phyloP scores from a whole-genome alignment of 1,140 invertebrate species.

The Semibalanus balanoides region DNA sequence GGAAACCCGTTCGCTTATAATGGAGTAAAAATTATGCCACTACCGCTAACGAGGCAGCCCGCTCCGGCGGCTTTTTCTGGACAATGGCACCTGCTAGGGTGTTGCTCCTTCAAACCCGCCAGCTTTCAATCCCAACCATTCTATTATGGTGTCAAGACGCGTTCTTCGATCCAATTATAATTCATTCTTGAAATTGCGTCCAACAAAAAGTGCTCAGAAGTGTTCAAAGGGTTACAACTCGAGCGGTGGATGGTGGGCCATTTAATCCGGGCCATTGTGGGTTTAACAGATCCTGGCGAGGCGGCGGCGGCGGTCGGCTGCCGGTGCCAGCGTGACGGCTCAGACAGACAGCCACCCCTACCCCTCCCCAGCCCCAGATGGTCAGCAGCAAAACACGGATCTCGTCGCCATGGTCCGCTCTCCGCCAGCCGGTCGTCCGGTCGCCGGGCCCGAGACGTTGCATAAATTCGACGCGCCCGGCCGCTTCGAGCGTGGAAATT shows the following conservation, averaged over 20 bases:
- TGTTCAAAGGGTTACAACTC: background rate
- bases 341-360: background rate
- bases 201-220: background rate
- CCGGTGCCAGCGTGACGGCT: background rate
- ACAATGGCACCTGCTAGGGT: background rate
- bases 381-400: background rate
- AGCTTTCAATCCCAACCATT: background rate
- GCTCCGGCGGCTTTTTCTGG: background rate
- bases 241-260: background rate
- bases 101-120: background rate
- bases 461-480: background rate
- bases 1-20: background rate
- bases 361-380: no score
- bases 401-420: no score
- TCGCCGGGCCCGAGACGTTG: background rate
- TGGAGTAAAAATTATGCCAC: background rate
- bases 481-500: background rate
- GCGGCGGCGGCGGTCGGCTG: no score
- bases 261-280: background rate
- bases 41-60: background rate
- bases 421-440: no score
- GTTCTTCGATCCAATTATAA: conserved; percentile 1
- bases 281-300: background rate
- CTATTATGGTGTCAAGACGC: background rate
- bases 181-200: background rate